Evolutionary conservation across 1,140 invertebrate genomes (phyloP), one percentile per base, ranked within the genome.

Genomic region (Temnothorax curvispinosus): DNA sequence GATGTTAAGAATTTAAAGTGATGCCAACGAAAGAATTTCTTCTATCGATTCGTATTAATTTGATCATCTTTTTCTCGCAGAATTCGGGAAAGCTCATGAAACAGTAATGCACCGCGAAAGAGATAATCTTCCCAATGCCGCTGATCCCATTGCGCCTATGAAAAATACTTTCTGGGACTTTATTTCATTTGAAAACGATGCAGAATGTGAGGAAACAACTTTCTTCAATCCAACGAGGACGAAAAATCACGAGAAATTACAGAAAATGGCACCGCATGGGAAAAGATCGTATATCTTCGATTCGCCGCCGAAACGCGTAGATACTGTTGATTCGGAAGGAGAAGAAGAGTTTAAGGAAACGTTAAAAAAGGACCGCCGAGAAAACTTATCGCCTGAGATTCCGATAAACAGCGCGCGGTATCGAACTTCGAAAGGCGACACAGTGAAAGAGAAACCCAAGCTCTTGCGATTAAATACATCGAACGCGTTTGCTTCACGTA

Each of bases 171-270:
- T 47, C 3, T 75, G 69, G 80, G 54, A 84, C 3, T 84, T 50
- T n/a, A 44, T 64, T 60, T 18, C 80, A 21, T 60, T 60, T 7
- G 80, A 75, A 35, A 75, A 84, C 8, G 13, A 75, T 6, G 7
- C 7, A 13, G 15, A 47, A 47, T n/a, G 27, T 18, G 54, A 84
- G 7, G 41, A 18, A 74, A 38, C n/a, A 21, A 21, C 15, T 13
- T 72, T 69, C 13, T 18, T 15, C 27, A 21, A 71, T 44, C 11
- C 21, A 15, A 18, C 32, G 15, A 72, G 15, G 2, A 15, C 27
- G 15, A 71, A 56, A 13, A 52, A 80, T 67, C 44, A 38, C 7
- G 1, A 21, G 1, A 7, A 8, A 6, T 81, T 56, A 4, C 38
- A 13, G 2, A 21, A 47, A 76, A 58, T 27, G 32, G 3, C 27